Conservation (phyloP, 2,113 vertebrate species). For the Plestiodon gilberti region DNA sequence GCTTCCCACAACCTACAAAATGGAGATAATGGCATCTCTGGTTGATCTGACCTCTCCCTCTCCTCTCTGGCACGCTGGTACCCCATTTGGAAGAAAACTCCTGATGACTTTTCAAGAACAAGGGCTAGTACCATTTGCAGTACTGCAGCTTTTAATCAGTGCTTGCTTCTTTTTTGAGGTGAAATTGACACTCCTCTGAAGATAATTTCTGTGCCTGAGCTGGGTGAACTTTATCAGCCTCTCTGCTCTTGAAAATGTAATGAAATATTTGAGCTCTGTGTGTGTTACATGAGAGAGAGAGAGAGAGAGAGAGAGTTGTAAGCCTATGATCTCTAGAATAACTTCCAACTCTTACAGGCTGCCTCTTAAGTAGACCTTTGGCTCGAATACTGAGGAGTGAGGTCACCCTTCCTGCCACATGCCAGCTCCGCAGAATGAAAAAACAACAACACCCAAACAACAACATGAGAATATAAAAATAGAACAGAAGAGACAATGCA, state of each 20-base stretch:
- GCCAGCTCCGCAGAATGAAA: slow-evolving; percentile 48
- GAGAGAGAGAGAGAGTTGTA: slow-evolving; percentile 29
- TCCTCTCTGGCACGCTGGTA: too few relatives aligned
- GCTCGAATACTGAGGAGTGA: slow-evolving; percentile 44
- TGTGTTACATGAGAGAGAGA: slow-evolving; percentile 1
- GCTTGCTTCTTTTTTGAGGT: too few relatives aligned
- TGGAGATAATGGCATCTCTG: too few relatives aligned
- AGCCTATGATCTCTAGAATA: slow-evolving; percentile 36
- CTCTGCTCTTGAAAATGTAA: slow-evolving; percentile 35
- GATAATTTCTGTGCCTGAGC: neutral
- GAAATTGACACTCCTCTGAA: too few relatives aligned
- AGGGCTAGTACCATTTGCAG: too few relatives aligned
- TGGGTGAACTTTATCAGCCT: slow-evolving; percentile 3
- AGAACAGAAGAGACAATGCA: slow-evolving; percentile 65
- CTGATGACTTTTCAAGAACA: too few relatives aligned
- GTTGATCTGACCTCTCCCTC: too few relatives aligned
- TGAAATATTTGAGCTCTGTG: slow-evolving; percentile 38
- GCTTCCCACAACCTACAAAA: too few relatives aligned
- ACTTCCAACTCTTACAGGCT: slow-evolving; percentile 50
- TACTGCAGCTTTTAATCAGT: too few relatives aligned
- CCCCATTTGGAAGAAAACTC: too few relatives aligned
- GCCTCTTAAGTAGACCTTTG: slow-evolving; percentile 61
- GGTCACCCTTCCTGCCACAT: slow-evolving; percentile 53
- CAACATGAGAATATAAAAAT: slow-evolving; percentile 62
- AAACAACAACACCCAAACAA: slow-evolving; percentile 5